These are phyloP conservation scores for Dendroctonus valens DNA, from an alignment of 1,140 invertebrate genomes.

Conservation along the genomic window DNA sequence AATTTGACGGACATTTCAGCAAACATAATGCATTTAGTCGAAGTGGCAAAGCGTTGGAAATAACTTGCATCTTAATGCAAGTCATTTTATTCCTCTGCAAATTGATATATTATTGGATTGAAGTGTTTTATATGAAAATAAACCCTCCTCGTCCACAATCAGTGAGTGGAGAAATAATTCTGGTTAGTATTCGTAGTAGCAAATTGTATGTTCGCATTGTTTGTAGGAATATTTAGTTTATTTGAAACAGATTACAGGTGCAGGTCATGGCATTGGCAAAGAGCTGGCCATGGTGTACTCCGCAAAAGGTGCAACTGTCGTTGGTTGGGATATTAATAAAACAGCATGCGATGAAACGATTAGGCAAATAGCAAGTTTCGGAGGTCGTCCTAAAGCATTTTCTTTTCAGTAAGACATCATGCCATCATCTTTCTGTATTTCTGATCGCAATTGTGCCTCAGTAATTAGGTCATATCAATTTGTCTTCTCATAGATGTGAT, in stretches of 20 bases:
- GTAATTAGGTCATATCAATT: background rate
- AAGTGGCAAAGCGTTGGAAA: too few species aligned
- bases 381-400: constrained; percentile 48
- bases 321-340: constrained; percentile 87
- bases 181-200: constrained; percentile 49
- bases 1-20: too few species aligned
- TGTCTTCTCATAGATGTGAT: constrained; percentile 53
- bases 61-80: too few species aligned
- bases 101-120: constrained; percentile 43
- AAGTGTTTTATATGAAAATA: constrained; percentile 29
- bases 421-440: background rate
- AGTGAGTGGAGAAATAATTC: constrained; percentile 57
- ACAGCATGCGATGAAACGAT: constrained; percentile 67
- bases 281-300: constrained; percentile 79
- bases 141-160: constrained; percentile 47
- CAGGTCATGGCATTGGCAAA: constrained; percentile 88
- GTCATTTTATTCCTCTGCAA: background rate
- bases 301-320: constrained; percentile 70
- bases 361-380: constrained; percentile 53
- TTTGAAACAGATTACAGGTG: constrained; percentile 73
- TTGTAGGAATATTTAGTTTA: background rate
- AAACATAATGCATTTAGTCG: too few species aligned
- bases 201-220: too few species aligned
- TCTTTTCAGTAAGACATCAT: constrained; percentile 54
- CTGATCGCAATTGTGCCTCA: too few species aligned